Base-by-base conservation (phyloP, 2,888 invertebrate species). In the Physocephala rufipes region DNA sequence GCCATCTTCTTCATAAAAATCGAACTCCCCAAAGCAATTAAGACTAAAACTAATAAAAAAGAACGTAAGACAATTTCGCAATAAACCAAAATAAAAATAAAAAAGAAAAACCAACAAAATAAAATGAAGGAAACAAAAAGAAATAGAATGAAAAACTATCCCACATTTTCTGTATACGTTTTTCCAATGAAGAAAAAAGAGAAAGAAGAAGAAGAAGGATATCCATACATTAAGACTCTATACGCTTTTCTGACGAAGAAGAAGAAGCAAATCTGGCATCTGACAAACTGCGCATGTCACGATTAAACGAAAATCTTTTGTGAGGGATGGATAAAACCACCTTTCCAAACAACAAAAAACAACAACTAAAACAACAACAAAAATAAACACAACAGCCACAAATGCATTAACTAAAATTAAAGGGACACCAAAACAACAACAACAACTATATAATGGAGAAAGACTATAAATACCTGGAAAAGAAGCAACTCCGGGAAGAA, bases 261-360 rank as follows among this genome's bases (percentile, higher is more conserved):
- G 51, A 51, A 16, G 19, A 59, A 47, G 70, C 45, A 61, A 61
- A 59, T 30, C 30, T 5, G 19, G 4, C 5, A 24, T 55, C 21
- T 53, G 67, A 70, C 74, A 77, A 78, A 78, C 78, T 82, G 82
- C 82, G 82, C 82, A 82, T 84, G 82, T 82, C 82, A 82, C 82
- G 82, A 83, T 82, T 82, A 82, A 82, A 77, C 78, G 76, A 71
- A 7, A 30, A 16, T 51, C 16, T n/a, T n/a, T n/a, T n/a, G n/a
- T 67, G 63, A 73, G 53, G 53, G 68, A 19, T 45, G 67, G 70
- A 69, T 65, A 65, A 79, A 9, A 75, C 79, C 79, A 79, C 79
- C 79, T 79, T 78, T 75, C 30, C 55, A 28, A 61, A 30, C 19
- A 68, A 68, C 28, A 61, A 19, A 5, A 62, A 55, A 26, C 62